Evolutionary conservation across 2,888 invertebrate species (phyloP).

Genomic region (Brachypterus glaber): DNA sequence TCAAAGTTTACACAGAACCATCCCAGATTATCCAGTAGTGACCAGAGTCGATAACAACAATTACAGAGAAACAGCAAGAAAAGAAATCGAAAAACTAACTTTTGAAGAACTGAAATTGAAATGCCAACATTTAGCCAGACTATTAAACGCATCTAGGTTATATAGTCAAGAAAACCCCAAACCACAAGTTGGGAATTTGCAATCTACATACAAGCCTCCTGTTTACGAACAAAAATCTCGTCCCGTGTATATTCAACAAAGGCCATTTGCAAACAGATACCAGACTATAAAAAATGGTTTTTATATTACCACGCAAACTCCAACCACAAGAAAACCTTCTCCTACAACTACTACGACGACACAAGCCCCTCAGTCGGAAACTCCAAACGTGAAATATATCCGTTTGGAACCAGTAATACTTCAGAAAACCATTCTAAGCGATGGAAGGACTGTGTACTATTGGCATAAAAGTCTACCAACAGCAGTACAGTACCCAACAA

Average conservation of each 20-base stretch:
- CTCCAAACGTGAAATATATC: slow-evolving; percentile 30
- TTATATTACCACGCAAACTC: slow-evolving; percentile 27
- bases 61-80: slow-evolving; percentile 18
- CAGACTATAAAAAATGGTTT: slow-evolving; percentile 24
- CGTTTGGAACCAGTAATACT: slow-evolving; percentile 38
- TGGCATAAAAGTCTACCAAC: slow-evolving; percentile 36
- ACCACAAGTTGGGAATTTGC: not conserved
- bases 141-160: not conserved
- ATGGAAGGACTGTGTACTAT: slow-evolving; percentile 35
- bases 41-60: slow-evolving; percentile 22
- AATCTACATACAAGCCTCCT: not conserved
- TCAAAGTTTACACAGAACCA: slow-evolving; percentile 11
- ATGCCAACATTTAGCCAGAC: slow-evolving; percentile 30
- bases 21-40: slow-evolving; percentile 22
- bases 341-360: slow-evolving; percentile 15
- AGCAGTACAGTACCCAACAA: slow-evolving; percentile 16
- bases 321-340: slow-evolving; percentile 15
- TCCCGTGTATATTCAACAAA: slow-evolving; percentile 18
- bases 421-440: slow-evolving; percentile 35
- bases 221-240: slow-evolving; percentile 1
- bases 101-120: slow-evolving; percentile 30
- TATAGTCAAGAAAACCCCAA: not conserved
- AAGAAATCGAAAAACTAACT: slow-evolving; percentile 18
- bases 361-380: slow-evolving; percentile 12
- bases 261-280: no score